Percentiles rank a stretch among this genome's conserved stretches.
Evolutionary conservation across 2,888 invertebrate genomes (phyloP).

Genomic region (Elysia crispata): DNA sequence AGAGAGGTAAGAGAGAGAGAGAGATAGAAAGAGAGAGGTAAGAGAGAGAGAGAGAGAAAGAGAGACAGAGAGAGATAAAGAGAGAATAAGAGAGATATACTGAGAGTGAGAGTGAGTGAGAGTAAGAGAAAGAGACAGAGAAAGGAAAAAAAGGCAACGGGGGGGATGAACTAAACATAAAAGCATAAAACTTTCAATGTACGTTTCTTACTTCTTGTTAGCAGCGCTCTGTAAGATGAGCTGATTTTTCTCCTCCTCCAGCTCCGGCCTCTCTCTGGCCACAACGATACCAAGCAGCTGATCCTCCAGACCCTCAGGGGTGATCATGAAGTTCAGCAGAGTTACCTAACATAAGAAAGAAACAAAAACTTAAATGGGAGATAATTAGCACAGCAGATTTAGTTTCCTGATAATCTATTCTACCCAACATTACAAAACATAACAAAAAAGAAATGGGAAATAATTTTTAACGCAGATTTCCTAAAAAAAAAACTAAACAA

Average conservation of each 20-base stretch:
- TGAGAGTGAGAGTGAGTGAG: constrained; percentile 2
- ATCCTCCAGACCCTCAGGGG: constrained; percentile 78
- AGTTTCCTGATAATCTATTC: no score
- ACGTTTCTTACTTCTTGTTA: constrained; percentile 77
- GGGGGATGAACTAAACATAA: no score
- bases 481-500: no score
- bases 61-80: constrained; percentile 17
- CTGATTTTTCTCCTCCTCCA: constrained; percentile 78
- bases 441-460: no score
- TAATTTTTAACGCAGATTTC: no score
- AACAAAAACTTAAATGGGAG: neutral
- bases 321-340: constrained; percentile 79
- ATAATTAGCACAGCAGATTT: neutral
- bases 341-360: constrained; percentile 72
- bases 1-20: constrained; percentile 12
- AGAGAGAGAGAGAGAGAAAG: constrained; percentile 26
- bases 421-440: no score
- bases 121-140: constrained; percentile 11
- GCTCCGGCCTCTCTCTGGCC: constrained; percentile 77
- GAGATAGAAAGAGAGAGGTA: constrained; percentile 19
- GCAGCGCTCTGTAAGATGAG: constrained; percentile 78
- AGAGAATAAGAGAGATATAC: constrained; percentile 19
- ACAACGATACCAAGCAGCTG: constrained; percentile 79
- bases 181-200: no score
- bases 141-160: neutral